Evolutionary conservation across 2,797 vertebrate species (phyloP).

Genomic region (Erpetoichthys calabaricus): DNA sequence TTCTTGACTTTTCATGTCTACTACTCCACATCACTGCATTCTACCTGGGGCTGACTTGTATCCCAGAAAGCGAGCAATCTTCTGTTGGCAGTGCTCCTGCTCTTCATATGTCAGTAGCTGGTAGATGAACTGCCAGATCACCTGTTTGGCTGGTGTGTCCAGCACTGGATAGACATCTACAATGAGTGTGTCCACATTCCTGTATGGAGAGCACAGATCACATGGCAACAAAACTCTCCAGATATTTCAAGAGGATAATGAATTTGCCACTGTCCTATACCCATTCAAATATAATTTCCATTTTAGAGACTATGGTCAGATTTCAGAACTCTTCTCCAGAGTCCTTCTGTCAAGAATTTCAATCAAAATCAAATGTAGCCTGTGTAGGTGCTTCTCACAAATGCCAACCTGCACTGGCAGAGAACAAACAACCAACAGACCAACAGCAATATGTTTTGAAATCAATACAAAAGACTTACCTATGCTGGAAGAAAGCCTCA

Average conservation of each 20-base stretch:
- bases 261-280: too few relatives aligned
- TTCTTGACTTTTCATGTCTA: too few relatives aligned
- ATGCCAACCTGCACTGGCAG: too few relatives aligned
- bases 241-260: not conserved
- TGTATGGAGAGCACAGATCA: constrained; percentile 23
- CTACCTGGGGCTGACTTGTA: constrained; percentile 63
- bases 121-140: constrained; percentile 96
- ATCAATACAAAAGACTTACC: constrained; percentile 38
- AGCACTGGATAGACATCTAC: constrained; percentile 88
- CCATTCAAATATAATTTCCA: too few relatives aligned
- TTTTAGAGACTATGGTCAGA: too few relatives aligned
- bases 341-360: too few relatives aligned
- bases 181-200: constrained; percentile 92
- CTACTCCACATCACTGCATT: too few relatives aligned
- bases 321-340: too few relatives aligned
- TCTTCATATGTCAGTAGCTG: constrained; percentile 93
- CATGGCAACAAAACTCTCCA: not conserved
- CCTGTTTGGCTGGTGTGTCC: constrained; percentile 92
- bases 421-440: too few relatives aligned
- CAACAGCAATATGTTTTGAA: not conserved
- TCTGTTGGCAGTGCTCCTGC: constrained; percentile 85
- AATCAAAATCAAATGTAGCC: too few relatives aligned
- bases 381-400: too few relatives aligned
- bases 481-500: constrained; percentile 95
- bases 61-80: constrained; percentile 86